These are phyloP conservation scores for Sipha maydis DNA, from an alignment of 2,888 invertebrate genomes.

Conservation along the genomic window DNA sequence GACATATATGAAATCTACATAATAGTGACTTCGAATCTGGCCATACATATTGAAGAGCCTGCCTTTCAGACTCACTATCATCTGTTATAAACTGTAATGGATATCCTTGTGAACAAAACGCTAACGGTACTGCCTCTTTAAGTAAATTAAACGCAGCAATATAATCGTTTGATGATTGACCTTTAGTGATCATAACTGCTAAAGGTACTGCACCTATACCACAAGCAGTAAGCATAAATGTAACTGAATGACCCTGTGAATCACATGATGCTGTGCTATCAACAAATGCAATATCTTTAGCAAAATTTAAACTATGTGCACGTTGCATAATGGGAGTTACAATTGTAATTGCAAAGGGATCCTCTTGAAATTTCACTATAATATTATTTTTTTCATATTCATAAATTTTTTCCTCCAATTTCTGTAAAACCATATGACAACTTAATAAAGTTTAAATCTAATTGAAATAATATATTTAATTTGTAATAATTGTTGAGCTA, in stretches of 20 bases:
- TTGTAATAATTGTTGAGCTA: too few species aligned
- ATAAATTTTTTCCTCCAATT: constrained; percentile 6
- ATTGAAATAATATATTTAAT: too few species aligned
- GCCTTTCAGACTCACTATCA: not conserved
- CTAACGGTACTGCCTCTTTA: not conserved
- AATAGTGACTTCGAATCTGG: not conserved
- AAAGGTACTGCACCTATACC: constrained; percentile 39
- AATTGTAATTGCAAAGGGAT: constrained; percentile 33
- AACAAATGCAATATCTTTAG: constrained; percentile 2
- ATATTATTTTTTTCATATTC: not conserved
- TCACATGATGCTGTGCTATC: constrained; percentile 33
- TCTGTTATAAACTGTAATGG: not conserved
- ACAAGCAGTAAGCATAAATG: constrained; percentile 31
- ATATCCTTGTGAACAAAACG: not conserved
- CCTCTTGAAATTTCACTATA: not conserved
- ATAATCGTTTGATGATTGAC: constrained; percentile 10
- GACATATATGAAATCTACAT: constrained; percentile 32
- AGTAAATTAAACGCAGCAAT: constrained; percentile 18
- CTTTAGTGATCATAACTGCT: constrained; percentile 24
- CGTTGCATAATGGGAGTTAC: constrained; percentile 41
- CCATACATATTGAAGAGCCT: constrained; percentile 10
- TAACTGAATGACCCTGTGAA: constrained; percentile 23
- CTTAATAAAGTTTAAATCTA: too few species aligned
- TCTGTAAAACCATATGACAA: not conserved
- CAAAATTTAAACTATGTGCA: constrained; percentile 11